These are phyloP conservation scores for Chaetorhynchus papuensis DNA, from an alignment of 2,113 vertebrate species.

Conservation along the genomic window DNA sequence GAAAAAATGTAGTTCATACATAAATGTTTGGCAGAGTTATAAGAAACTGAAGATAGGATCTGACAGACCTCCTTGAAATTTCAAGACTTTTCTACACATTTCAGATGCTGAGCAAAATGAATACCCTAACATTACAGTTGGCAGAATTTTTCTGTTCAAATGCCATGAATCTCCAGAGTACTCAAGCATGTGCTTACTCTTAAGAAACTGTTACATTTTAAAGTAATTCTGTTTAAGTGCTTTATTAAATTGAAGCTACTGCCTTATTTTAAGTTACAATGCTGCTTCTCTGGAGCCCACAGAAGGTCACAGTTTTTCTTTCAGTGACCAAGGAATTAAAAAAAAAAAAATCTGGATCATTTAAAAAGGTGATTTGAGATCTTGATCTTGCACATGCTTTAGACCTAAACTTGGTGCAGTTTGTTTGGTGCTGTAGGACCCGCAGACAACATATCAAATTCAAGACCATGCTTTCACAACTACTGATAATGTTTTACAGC, in stretches of 20 bases:
- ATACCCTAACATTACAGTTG: background rate
- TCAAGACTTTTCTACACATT: background rate
- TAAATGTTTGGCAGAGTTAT: background rate
- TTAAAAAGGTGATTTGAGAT: background rate
- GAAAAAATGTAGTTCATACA: background rate
- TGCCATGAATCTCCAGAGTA: background rate
- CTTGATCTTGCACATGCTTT: background rate
- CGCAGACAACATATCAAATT: background rate
- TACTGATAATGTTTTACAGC: background rate
- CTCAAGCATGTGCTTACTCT: background rate
- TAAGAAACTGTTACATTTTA: background rate
- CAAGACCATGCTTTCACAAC: background rate
- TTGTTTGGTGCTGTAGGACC: background rate
- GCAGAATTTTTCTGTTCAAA: background rate
- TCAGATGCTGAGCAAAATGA: background rate
- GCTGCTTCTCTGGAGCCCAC: background rate
- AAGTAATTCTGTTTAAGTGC: background rate
- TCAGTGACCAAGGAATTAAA: background rate
- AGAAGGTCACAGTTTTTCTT: background rate
- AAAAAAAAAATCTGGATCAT: background rate
- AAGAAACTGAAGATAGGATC: background rate
- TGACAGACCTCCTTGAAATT: background rate
- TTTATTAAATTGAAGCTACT: background rate
- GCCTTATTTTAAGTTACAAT: background rate
- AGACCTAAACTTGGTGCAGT: background rate